Percentiles rank a stretch among this genome's conserved stretches.
These are phyloP conservation scores for Loris lydekkerianus DNA, from an alignment of 2,797 vertebrate species.

Conservation along the genomic window DNA sequence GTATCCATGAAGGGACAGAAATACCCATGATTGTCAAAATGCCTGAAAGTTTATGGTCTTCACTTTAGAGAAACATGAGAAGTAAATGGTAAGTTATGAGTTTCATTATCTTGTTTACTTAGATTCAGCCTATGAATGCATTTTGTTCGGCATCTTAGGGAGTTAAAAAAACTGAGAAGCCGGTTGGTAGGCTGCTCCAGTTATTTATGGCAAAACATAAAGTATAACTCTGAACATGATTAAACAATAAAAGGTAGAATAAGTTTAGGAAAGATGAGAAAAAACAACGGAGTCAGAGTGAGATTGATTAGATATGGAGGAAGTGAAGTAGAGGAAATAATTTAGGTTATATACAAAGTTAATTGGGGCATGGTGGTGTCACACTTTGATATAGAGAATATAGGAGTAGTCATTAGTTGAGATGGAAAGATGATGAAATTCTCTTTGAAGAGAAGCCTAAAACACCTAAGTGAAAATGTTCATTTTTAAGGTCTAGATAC, in stretches of 20 bases:
- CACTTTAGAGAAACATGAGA: not conserved
- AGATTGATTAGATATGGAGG: not conserved
- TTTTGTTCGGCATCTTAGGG: not conserved
- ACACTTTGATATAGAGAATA: not conserved
- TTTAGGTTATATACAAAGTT: not conserved
- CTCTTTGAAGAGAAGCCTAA: not conserved
- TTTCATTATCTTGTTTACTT: not conserved
- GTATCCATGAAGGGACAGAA: not conserved
- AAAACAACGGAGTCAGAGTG: not conserved
- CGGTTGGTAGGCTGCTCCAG: not conserved
- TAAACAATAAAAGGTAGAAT: not conserved
- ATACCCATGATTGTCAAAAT: not conserved
- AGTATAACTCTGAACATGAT: not conserved
- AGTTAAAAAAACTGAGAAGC: not conserved
- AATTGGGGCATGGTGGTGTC: not conserved
- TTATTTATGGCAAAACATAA: not conserved
- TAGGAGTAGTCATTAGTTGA: not conserved
- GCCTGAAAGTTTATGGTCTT: not conserved
- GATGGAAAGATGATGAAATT: not conserved
- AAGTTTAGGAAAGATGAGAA: not conserved
- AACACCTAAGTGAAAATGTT: not conserved
- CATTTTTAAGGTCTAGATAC: not conserved
- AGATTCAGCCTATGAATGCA: not conserved
- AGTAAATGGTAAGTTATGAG: not conserved
- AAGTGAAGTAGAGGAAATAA: not conserved